phyloP scores from a whole-genome alignment of 2,888 invertebrate species.

The Drosophila emarginata region DNA sequence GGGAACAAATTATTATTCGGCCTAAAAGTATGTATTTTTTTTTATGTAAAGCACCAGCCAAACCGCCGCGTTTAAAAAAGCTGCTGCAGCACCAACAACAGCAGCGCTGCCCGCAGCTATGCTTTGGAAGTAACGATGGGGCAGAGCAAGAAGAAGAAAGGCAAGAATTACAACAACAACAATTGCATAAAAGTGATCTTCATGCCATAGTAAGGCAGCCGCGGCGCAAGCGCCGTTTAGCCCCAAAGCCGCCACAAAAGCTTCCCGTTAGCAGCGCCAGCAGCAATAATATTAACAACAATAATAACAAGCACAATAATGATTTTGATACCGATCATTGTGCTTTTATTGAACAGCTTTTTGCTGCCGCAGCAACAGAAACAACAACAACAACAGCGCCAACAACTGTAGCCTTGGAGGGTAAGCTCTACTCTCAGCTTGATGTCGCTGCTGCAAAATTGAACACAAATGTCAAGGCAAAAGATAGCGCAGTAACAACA shows the following conservation, averaged over 20 bases:
- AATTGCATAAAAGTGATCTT: background rate
- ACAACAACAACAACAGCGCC: constrained; percentile 15
- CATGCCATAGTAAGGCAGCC: constrained; percentile 23
- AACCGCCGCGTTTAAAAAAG: constrained; percentile 38
- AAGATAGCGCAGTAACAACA: background rate
- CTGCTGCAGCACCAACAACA: constrained; percentile 14
- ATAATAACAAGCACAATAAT: background rate
- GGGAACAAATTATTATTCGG: background rate
- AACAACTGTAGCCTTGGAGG: background rate
- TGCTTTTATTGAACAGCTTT: constrained; percentile 60
- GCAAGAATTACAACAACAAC: constrained; percentile 1
- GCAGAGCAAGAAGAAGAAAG: background rate
- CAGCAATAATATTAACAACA: background rate
- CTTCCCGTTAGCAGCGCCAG: constrained; percentile 4
- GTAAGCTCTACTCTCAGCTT: background rate
- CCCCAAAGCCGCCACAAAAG: constrained; percentile 56
- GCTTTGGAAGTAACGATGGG: constrained; percentile 16
- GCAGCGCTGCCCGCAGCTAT: constrained; percentile 27
- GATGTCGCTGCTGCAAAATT: background rate
- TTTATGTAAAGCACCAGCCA: constrained; percentile 31
- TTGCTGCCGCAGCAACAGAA: constrained; percentile 20
- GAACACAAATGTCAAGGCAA: background rate
- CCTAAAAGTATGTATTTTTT: constrained; percentile 41
- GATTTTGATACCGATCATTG: constrained; percentile 43
- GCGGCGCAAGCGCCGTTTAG: constrained; percentile 52